Conservation (phyloP, 2,113 vertebrate genomes). For the Forbesichthys agassizii region DNA sequence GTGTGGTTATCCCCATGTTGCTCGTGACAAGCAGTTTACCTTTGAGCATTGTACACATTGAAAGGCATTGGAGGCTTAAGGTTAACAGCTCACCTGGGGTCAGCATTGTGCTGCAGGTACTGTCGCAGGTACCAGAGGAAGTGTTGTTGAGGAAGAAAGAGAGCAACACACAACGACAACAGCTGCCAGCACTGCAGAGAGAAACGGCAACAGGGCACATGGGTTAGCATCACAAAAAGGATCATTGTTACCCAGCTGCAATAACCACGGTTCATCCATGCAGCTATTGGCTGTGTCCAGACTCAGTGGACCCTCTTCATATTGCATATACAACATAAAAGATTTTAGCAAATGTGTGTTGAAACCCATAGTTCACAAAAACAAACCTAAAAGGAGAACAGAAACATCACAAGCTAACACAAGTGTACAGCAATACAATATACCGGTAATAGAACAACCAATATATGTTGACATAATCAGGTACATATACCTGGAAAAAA, state of each 20-base stretch:
- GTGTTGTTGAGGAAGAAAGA: constrained; percentile 89
- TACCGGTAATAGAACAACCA: neutral
- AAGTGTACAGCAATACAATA: no score
- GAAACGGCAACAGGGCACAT: neutral
- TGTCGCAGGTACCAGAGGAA: constrained; percentile 89
- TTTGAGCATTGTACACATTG: no score
- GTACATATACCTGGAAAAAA: no score
- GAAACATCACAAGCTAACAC: no score
- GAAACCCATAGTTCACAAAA: no score
- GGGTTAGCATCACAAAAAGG: neutral
- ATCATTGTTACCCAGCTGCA: neutral
- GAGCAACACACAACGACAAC: constrained; percentile 85
- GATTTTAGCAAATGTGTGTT: no score
- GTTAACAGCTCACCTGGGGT: constrained; percentile 75
- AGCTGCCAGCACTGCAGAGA: constrained; percentile 86
- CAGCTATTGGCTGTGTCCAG: no score
- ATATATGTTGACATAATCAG: neutral
- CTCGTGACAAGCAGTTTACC: no score
- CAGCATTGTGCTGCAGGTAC: constrained; percentile 83
- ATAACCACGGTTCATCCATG: neutral
- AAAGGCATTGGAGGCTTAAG: neutral
- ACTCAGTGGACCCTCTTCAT: no score
- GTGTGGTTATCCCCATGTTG: no score
- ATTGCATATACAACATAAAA: no score
- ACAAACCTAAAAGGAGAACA: no score